Conservation (phyloP, 1,140 invertebrate genomes). For the Formica exsecta region DNA sequence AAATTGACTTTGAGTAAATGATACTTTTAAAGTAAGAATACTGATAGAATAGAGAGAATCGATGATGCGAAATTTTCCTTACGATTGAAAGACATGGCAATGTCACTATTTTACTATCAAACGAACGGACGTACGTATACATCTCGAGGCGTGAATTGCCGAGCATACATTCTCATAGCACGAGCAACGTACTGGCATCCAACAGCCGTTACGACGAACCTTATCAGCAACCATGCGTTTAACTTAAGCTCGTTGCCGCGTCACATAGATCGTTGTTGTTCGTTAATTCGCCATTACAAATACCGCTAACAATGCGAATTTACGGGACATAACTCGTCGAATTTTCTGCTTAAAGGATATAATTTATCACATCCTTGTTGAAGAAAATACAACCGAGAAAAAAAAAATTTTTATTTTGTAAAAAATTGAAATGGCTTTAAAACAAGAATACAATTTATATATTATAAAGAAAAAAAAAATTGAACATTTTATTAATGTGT, state of each 20-base stretch:
- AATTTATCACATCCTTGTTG: neutral
- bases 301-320: slow-evolving; percentile 58
- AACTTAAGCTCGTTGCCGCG: slow-evolving; percentile 71
- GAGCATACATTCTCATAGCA: slow-evolving; percentile 76
- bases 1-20: neutral
- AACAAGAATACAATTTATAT: neutral
- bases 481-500: neutral
- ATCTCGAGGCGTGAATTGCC: slow-evolving; percentile 50
- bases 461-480: neutral
- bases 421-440: neutral
- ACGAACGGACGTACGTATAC: neutral
- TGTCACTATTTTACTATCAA: slow-evolving; percentile 57
- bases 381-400: neutral
- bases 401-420: neutral
- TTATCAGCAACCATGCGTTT: slow-evolving; percentile 78
- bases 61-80: neutral
- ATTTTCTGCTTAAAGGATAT: neutral
- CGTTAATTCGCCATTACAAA: slow-evolving; percentile 77
- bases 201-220: slow-evolving; percentile 69
- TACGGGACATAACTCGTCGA: slow-evolving; percentile 9
- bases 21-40: neutral
- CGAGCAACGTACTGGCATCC: slow-evolving; percentile 61
- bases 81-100: slow-evolving; percentile 4
- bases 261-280: slow-evolving; percentile 74
- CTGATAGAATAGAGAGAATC: neutral